A percentile compares a stretch with the other conserved stretches of the same genome.
Conservation (phyloP, 2,888 invertebrate species). For the Cerastoderma edule region DNA sequence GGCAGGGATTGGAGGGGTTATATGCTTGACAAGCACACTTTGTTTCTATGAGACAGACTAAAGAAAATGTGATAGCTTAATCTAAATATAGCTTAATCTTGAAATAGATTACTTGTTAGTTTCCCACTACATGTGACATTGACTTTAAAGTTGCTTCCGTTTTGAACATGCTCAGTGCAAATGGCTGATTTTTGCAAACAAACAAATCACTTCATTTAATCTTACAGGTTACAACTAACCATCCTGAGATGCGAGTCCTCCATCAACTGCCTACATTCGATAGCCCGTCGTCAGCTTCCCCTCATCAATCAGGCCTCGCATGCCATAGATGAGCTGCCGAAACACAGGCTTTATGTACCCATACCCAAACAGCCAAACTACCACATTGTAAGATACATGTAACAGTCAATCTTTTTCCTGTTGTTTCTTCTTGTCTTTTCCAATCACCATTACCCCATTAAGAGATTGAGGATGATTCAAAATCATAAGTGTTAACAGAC, state of each 20-base stretch:
- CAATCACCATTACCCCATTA: background rate
- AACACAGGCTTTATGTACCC: constrained; percentile 79
- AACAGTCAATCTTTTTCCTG: constrained; percentile 42
- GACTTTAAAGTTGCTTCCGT: no score
- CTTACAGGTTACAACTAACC: constrained; percentile 93
- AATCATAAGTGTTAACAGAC: no score
- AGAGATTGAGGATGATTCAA: no score
- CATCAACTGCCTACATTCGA: constrained; percentile 95
- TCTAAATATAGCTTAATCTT: no score
- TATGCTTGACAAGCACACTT: no score
- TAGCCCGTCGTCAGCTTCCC: constrained; percentile 93
- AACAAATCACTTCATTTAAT: background rate
- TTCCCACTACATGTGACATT: no score
- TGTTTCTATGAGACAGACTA: no score
- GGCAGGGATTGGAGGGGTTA: no score
- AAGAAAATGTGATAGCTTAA: no score
- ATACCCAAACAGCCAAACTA: constrained; percentile 87
- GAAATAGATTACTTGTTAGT: no score
- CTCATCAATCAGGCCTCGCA: constrained; percentile 88
- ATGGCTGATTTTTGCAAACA: no score
- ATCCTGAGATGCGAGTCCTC: constrained; percentile 97
- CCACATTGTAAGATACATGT: constrained; percentile 92
- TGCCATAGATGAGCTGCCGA: constrained; percentile 77
- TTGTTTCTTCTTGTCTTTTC: background rate
- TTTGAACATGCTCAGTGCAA: no score